Evolutionary conservation across 2,797 vertebrate genomes (phyloP), one percentile per base, ranked within the genome.

Genomic region (Squalus acanthias): DNA sequence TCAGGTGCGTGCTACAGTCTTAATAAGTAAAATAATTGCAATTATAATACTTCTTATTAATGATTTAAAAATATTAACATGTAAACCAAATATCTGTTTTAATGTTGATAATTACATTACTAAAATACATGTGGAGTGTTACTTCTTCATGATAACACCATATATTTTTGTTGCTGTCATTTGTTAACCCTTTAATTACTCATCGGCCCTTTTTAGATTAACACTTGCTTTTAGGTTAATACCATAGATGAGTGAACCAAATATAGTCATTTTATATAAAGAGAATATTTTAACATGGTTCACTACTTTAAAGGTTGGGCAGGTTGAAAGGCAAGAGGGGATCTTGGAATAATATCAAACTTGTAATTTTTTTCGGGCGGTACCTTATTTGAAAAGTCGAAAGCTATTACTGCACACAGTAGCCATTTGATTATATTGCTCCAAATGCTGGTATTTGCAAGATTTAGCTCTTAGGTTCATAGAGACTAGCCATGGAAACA

Each of bases 11-110:
- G 94, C 94, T 76, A 39, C 70, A 95, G 53, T 57, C 70, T 95
- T 95, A 95, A 95, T 95, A 95, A 95, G 94, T 74, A 76, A 95
- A 95, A 95, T 95, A 95, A 95, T 95, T 76, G 94, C 94, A 95
- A 72, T 95, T 74, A 95, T 95, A 76, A 60, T 74, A 76, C 69
- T 76, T 74, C 70, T 53, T 95, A 95, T 74, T 95, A 95, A 76
- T 92, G 53, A 65, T 95, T 95, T 60, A 57, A 95, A 91, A 95
- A 95, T 70, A 95, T 95, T 95, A 95, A 95, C 70, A 95, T 76
- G 94, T 95, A 95, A 95, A 95, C 94, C 69, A 95, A 95, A 95
- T 76, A 95, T 95, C 69, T 95, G 94, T 76, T 95, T 95, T 95
- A 95, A 95, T 95, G 70, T 95, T 76, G 70, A 76, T 76, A 95